phyloP scores from a whole-genome alignment of 2,888 invertebrate species.

The Aphodius granarius region DNA sequence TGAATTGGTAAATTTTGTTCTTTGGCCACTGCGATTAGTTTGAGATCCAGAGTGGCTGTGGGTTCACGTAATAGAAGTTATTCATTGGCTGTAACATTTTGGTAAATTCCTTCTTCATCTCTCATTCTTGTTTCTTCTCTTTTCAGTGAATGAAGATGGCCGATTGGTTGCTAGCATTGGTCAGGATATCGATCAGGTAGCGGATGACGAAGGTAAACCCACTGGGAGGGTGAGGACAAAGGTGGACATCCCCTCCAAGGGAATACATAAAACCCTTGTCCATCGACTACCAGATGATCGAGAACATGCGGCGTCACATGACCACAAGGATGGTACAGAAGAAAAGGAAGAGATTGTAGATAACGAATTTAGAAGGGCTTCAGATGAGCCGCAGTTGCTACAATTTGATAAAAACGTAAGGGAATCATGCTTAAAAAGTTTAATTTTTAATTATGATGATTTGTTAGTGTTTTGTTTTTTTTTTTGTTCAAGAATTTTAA shows the following conservation, averaged over 20 bases:
- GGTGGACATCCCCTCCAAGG: conserved; percentile 60
- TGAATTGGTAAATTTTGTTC: too few relatives aligned
- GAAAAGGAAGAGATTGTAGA: conserved; percentile 34
- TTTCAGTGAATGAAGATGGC: conserved; percentile 54
- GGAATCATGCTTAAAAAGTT: too few relatives aligned
- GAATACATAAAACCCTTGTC: conserved; percentile 58
- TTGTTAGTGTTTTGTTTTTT: too few relatives aligned
- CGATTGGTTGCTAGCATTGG: conserved; percentile 49
- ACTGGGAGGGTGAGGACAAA: conserved; percentile 57
- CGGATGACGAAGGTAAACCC: conserved; percentile 52
- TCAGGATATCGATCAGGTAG: conserved; percentile 46
- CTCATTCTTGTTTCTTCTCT: too few relatives aligned
- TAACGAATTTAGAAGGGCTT: conserved; percentile 53
- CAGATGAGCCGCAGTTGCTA: conserved; percentile 26
- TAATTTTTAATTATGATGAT: too few relatives aligned
- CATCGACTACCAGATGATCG: conserved; percentile 48
- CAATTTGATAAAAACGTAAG: background rate
- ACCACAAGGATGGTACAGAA: background rate
- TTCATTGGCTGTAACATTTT: too few relatives aligned
- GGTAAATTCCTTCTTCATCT: too few relatives aligned
- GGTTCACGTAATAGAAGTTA: too few relatives aligned
- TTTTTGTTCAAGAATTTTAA: too few relatives aligned
- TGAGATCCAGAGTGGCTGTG: too few relatives aligned
- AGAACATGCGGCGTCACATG: conserved; percentile 20
- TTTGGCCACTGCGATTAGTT: too few relatives aligned